Evolutionary conservation across 2,888 invertebrate genomes (phyloP).

Genomic region (Lordiphosa andalusiaca): DNA sequence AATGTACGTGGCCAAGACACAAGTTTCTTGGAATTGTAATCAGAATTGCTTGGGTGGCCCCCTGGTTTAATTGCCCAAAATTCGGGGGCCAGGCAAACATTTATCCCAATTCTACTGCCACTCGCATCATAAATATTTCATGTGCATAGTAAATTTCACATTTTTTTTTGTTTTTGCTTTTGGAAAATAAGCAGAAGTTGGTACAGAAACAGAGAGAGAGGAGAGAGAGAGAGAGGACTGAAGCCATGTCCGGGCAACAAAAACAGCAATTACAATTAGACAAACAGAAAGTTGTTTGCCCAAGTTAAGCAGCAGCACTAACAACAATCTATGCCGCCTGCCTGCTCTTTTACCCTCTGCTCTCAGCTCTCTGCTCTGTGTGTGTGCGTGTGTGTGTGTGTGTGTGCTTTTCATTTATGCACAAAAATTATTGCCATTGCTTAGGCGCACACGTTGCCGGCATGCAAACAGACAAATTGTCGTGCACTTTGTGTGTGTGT

Average conservation of each 20-base stretch:
- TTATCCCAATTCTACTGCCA: conserved; percentile 8
- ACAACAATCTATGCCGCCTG: conserved; percentile 32
- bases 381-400: conserved; percentile 33
- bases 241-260: conserved; percentile 45
- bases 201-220: too few species aligned
- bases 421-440: conserved; percentile 74
- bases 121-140: conserved; percentile 64
- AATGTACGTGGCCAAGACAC: conserved; percentile 47
- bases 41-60: conserved; percentile 45
- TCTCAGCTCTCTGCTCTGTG: too few species aligned
- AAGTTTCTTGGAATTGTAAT: conserved; percentile 53
- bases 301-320: conserved; percentile 70
- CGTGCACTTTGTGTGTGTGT: conserved; percentile 17
- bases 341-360: neutral
- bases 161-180: conserved; percentile 22
- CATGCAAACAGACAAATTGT: conserved; percentile 60
- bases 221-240: too few species aligned
- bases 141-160: conserved; percentile 36
- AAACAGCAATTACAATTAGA: conserved; percentile 76
- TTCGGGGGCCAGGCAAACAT: conserved; percentile 47
- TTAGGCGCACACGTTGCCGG: conserved; percentile 70
- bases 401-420: conserved; percentile 75
- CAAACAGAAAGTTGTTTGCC: conserved; percentile 75
- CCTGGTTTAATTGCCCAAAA: conserved; percentile 62
- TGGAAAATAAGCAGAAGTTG: conserved; percentile 45